A percentile compares a stretch with the other conserved stretches of the same genome.
Evolutionary conservation across 2,888 invertebrate genomes (phyloP).

Genomic region (Aphidoletes aphidimyza): DNA sequence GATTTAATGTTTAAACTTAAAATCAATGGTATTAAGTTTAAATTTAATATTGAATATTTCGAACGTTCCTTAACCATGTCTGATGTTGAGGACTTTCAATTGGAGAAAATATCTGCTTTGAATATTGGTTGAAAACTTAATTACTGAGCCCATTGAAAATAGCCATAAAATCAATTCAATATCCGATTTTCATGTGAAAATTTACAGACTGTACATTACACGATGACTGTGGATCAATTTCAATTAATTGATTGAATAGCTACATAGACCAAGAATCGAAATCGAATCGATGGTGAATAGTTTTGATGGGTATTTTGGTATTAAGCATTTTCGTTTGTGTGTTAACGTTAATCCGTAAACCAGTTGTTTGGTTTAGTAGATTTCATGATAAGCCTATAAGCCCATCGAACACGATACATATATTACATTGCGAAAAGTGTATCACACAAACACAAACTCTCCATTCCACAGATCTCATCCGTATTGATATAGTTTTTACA

Average conservation of each 20-base stretch:
- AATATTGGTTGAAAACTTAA: neutral
- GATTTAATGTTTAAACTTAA: no score
- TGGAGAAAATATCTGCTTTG: neutral
- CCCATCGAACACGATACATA: neutral
- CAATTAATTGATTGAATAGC: conserved; percentile 26
- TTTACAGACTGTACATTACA: no score
- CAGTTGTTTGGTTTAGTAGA: conserved; percentile 36
- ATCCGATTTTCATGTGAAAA: neutral
- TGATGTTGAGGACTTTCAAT: no score
- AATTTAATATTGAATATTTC: no score
- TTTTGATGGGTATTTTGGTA: neutral
- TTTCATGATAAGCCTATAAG: conserved; percentile 2
- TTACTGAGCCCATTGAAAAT: neutral
- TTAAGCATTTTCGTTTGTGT: neutral
- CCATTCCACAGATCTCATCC: neutral
- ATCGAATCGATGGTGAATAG: no score
- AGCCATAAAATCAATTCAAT: neutral
- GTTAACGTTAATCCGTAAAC: conserved; percentile 32
- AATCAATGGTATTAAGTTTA: no score
- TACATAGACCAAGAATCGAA: neutral
- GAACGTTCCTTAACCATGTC: no score
- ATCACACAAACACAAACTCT: neutral
- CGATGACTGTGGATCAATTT: neutral
- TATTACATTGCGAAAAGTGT: conserved; percentile 23
- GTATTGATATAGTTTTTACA: conserved; percentile 45